A percentile compares a stretch with the other conserved stretches of the same genome.
Conservation (phyloP, 2,888 invertebrate species). For the Ornithoptera alexandrae region DNA sequence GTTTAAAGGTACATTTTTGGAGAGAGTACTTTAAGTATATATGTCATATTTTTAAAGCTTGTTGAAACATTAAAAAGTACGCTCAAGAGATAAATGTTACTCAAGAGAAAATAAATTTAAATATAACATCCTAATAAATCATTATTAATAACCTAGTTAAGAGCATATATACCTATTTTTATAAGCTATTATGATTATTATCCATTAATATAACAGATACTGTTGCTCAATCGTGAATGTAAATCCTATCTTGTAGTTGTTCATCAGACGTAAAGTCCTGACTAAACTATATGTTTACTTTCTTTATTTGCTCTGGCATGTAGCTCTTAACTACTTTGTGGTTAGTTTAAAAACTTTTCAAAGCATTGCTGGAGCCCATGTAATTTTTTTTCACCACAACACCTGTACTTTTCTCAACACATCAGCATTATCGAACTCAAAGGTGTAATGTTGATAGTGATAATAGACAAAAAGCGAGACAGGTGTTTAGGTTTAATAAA, state of each 20-base stretch:
- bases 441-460: not conserved
- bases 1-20: not conserved
- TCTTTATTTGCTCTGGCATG: not conserved
- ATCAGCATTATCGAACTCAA: not conserved
- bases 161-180: no score
- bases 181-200: not conserved
- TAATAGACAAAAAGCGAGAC: not conserved
- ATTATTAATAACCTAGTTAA: no score
- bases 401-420: not conserved
- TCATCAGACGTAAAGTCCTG: not conserved
- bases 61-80: not conserved
- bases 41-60: not conserved
- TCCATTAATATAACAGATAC: not conserved
- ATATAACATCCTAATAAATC: no score
- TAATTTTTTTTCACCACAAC: not conserved
- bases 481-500: not conserved
- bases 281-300: not conserved
- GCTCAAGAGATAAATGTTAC: not conserved
- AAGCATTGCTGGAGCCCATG: no score
- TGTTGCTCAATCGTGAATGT: not conserved
- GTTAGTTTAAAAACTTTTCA: not conserved
- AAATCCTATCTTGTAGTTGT: not conserved
- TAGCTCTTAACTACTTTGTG: not conserved
- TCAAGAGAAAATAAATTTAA: no score
- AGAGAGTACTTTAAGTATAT: not conserved